phyloP scores from a whole-genome alignment of 2,797 vertebrate species.

The Crax fasciolata region DNA sequence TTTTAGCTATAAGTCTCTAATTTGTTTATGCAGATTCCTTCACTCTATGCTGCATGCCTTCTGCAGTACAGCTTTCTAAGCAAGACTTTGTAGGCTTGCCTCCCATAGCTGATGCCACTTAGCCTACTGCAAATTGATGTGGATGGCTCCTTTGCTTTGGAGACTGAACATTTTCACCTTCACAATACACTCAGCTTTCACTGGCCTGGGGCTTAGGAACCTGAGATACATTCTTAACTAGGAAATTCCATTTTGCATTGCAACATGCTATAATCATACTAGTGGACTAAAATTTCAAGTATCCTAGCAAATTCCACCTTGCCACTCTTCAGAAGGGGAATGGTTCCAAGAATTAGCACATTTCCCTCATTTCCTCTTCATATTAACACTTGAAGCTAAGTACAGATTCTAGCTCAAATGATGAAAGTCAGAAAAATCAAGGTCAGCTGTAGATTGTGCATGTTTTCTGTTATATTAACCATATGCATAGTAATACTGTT shows the following conservation, averaged over 20 bases:
- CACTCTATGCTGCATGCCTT: conserved; percentile 34
- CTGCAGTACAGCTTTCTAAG: conserved; percentile 38
- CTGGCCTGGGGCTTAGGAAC: conserved; percentile 79
- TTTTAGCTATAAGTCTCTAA: conserved; percentile 43
- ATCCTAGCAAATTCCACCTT: conserved; percentile 81
- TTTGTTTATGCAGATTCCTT: conserved; percentile 68
- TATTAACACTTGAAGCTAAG: conserved; percentile 69
- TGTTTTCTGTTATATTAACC: conserved; percentile 74
- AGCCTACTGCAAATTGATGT: conserved; percentile 81
- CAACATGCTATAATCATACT: conserved; percentile 54
- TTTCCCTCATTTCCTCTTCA: conserved; percentile 62
- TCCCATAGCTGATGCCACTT: conserved; percentile 81
- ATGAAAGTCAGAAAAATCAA: conserved; percentile 77
- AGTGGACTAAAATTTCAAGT: conserved; percentile 76
- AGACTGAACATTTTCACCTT: conserved; percentile 80
- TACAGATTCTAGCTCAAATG: conserved; percentile 38
- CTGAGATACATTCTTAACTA: conserved; percentile 83
- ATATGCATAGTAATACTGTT: conserved; percentile 65
- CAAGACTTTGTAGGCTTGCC: conserved; percentile 53
- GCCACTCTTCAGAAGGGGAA: conserved; percentile 77
- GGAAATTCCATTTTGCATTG: conserved; percentile 65
- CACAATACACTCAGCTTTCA: conserved; percentile 53
- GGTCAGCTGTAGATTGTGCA: conserved; percentile 20
- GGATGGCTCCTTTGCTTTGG: conserved; percentile 77
- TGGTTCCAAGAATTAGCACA: conserved; percentile 71